Evolutionary conservation across 2,797 vertebrate species (phyloP).

Genomic region (Neoniphon sammara): DNA sequence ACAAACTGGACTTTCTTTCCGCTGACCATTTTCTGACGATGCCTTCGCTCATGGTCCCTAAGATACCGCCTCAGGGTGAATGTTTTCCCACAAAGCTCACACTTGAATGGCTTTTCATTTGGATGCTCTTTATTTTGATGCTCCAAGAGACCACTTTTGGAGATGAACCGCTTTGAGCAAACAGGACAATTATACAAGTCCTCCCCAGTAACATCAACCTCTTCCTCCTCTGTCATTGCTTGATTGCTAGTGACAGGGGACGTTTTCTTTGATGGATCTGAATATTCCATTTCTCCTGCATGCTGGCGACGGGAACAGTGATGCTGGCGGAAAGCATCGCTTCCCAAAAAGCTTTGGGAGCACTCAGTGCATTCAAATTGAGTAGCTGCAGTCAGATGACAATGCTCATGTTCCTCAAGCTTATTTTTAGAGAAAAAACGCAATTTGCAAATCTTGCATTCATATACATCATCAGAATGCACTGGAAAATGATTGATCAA

Average conservation of each 20-base stretch:
- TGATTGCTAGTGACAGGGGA: constrained; percentile 16
- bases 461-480: constrained; percentile 65
- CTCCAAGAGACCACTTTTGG: constrained; percentile 76
- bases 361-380: constrained; percentile 81
- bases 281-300: constrained; percentile 23
- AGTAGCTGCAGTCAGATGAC: constrained; percentile 67
- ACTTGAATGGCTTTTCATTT: constrained; percentile 72
- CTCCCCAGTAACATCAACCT: constrained; percentile 82
- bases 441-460: constrained; percentile 75
- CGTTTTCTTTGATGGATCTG: constrained; percentile 26
- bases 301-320: constrained; percentile 61
- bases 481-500: constrained; percentile 77
- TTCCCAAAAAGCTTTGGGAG: constrained; percentile 73
- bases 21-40: constrained; percentile 41
- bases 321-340: constrained; percentile 77
- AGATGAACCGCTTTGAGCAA: constrained; percentile 79
- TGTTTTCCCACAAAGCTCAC: constrained; percentile 77
- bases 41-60: constrained; percentile 71
- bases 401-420: constrained; percentile 69
- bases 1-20: constrained; percentile 2
- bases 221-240: constrained; percentile 73
- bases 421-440: constrained; percentile 63
- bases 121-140: constrained; percentile 80
- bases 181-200: constrained; percentile 77
- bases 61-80: constrained; percentile 78